phyloP scores from a whole-genome alignment of 2,113 vertebrate genomes.

The Puma concolor region DNA sequence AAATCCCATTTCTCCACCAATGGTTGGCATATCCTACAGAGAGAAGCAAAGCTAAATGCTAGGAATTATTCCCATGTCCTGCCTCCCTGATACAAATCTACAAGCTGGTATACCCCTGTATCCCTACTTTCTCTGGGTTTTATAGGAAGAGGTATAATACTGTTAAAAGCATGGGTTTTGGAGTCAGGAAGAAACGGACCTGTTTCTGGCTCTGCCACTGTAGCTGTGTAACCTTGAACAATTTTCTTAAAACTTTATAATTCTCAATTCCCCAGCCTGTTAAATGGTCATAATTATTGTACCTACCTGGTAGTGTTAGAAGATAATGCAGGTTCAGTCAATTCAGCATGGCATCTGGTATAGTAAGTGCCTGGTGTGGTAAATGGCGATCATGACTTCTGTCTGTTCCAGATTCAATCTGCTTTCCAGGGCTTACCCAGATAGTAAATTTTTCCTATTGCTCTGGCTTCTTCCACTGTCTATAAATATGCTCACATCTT shows the following conservation, averaged over 20 bases:
- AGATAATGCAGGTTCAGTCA: not conserved
- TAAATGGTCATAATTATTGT: not conserved
- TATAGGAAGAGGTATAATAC: not conserved
- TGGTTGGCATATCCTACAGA: not conserved
- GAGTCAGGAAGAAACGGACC: not conserved
- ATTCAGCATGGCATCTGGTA: not conserved
- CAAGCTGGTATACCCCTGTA: not conserved
- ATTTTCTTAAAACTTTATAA: not conserved
- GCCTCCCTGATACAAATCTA: not conserved
- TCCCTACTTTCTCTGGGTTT: not conserved
- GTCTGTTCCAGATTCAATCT: not conserved
- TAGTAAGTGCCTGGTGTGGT: not conserved
- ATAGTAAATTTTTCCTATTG: not conserved
- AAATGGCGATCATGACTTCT: not conserved
- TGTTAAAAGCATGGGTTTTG: slow-evolving; percentile 15
- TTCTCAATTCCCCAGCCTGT: not conserved
- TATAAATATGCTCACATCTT: not conserved
- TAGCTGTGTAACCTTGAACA: not conserved
- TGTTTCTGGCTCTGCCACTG: not conserved
- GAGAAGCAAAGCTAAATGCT: not conserved
- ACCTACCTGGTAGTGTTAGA: not conserved
- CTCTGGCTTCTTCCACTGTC: not conserved
- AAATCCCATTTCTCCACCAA: not conserved
- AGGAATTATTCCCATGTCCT: not conserved
- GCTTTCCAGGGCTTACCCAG: not conserved